Conservation (phyloP, 2,113 vertebrate genomes). For the Spheniscus mendiculus region DNA sequence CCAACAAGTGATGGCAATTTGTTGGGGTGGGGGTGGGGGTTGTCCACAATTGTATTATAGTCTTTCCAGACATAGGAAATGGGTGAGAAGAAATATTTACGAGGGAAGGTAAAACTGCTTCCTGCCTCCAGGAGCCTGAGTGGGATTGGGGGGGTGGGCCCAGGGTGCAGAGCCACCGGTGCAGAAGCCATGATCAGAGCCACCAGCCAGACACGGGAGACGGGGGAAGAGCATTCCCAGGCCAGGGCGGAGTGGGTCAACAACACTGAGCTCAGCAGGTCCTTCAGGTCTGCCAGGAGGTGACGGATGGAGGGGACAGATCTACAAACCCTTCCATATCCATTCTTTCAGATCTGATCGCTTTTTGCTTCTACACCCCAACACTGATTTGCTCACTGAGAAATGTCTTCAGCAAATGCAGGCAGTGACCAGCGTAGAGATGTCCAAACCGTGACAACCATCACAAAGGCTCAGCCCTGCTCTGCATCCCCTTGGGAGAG, state of each 20-base stretch:
- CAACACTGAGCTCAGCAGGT: background rate
- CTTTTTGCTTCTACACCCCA: background rate
- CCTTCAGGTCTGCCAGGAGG: background rate
- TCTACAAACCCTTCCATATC: background rate
- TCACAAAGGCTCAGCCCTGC: background rate
- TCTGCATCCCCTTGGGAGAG: background rate
- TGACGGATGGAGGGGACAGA: background rate
- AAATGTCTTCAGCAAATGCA: background rate
- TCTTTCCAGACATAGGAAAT: background rate
- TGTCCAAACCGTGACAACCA: background rate
- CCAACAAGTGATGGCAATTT: background rate
- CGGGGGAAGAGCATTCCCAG: background rate
- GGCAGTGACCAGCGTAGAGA: background rate
- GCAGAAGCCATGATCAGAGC: background rate
- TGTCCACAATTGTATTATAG: background rate
- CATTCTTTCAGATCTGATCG: background rate
- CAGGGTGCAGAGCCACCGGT: background rate
- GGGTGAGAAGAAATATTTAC: background rate
- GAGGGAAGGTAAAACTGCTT: background rate
- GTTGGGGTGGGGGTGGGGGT: rapidly evolving
- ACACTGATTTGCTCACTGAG: background rate
- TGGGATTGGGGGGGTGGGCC: too few relatives aligned
- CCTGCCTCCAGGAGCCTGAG: background rate
- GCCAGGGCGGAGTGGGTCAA: background rate
- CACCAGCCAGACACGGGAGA: background rate